These are phyloP conservation scores for Scomberomorus guttatus DNA, from an alignment of 2,797 vertebrate species.

Conservation along the genomic window DNA sequence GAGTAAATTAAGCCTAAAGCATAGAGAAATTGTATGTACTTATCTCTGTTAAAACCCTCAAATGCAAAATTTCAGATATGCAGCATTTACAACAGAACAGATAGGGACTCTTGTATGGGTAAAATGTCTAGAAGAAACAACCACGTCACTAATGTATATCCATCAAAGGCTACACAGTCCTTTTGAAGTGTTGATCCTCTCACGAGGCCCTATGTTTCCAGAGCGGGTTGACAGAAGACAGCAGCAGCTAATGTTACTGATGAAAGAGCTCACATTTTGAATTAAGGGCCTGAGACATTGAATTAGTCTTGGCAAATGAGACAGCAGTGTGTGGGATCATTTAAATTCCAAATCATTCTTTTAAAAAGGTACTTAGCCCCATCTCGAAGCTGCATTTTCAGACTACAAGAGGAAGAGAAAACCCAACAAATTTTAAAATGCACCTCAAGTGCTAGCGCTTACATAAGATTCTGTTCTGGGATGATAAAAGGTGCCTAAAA, in stretches of 20 bases:
- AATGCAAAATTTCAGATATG: no score
- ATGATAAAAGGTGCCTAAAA: slow-evolving; percentile 2
- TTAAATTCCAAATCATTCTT: background rate
- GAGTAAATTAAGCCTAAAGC: no score
- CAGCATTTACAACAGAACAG: no score
- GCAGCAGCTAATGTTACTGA: background rate
- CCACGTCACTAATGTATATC: background rate
- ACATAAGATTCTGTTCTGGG: background rate
- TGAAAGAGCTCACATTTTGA: background rate
- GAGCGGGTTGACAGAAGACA: background rate
- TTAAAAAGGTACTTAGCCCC: background rate
- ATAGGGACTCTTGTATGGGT: background rate
- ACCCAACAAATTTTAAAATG: slow-evolving; percentile 5
- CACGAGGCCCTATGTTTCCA: background rate
- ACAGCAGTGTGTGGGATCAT: background rate
- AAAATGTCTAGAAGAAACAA: background rate
- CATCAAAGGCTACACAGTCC: background rate
- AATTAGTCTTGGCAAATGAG: background rate
- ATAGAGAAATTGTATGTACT: no score
- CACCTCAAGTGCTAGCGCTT: background rate
- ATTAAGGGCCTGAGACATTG: background rate
- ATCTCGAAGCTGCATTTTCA: background rate
- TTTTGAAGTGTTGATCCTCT: background rate
- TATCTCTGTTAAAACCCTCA: no score
- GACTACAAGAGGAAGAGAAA: background rate